Percentiles rank a stretch among this genome's conserved stretches.
phyloP scores from a whole-genome alignment of 1,140 invertebrate genomes.

The Luehdorfia chinensis region DNA sequence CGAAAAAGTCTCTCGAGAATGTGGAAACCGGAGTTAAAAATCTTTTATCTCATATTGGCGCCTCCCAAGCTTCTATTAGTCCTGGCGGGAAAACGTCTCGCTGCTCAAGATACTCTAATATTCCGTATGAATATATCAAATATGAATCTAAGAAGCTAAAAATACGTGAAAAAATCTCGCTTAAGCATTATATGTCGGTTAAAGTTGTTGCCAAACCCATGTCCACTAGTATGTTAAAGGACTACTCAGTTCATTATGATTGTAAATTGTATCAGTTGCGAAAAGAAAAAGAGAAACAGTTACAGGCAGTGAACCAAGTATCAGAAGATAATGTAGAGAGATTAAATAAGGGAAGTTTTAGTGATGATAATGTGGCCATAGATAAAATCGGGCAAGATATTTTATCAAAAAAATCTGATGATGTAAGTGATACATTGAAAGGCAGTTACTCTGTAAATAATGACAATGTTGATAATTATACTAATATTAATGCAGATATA shows the following conservation, averaged over 20 bases:
- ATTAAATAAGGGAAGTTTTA: too few species aligned
- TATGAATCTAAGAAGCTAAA: conserved; percentile 41
- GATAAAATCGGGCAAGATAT: too few species aligned
- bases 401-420: too few species aligned
- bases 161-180: conserved; percentile 44
- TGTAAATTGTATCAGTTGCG: conserved; percentile 44
- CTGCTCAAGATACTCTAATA: conserved; percentile 11
- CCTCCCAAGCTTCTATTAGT: conserved; percentile 23
- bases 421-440: too few species aligned
- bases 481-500: too few species aligned
- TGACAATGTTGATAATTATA: too few species aligned
- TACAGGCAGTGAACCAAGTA: background rate
- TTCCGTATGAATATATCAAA: conserved; percentile 43
- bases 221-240: conserved; percentile 35
- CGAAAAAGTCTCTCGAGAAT: conserved; percentile 66
- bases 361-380: too few species aligned
- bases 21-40: conserved; percentile 57
- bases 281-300: conserved; percentile 22
- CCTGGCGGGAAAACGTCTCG: conserved; percentile 30
- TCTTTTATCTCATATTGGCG: conserved; percentile 36
- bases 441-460: too few species aligned
- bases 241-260: conserved; percentile 56
- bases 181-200: conserved; percentile 55
- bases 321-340: too few species aligned
- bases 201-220: conserved; percentile 47